Evolutionary conservation across 2,888 invertebrate species (phyloP).

Genomic region (Ormyrus rosae): DNA sequence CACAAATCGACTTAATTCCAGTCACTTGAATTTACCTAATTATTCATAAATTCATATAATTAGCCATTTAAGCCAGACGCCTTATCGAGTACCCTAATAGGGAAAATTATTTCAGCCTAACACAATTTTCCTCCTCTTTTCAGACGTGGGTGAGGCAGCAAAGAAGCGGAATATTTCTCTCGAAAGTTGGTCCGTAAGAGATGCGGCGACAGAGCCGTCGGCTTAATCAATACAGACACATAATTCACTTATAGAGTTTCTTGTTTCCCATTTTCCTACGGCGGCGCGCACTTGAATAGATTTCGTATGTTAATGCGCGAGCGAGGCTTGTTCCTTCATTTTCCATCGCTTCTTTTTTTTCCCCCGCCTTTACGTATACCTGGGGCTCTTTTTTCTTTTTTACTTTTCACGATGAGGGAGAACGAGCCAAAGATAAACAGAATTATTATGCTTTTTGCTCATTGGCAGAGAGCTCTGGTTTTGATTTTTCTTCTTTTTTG

Average conservation of each 20-base stretch:
- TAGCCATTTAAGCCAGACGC: constrained; percentile 1
- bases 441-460: constrained; percentile 46
- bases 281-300: constrained; percentile 47
- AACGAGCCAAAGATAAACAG: constrained; percentile 43
- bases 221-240: constrained; percentile 56
- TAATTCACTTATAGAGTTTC: constrained; percentile 56
- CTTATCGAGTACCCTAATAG: constrained; percentile 16
- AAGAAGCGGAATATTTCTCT: neutral
- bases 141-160: neutral
- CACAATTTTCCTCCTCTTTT: constrained; percentile 24
- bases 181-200: constrained; percentile 31
- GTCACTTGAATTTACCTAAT: no score
- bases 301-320: constrained; percentile 55
- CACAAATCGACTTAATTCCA: neutral
- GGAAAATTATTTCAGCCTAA: constrained; percentile 43
- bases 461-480: constrained; percentile 9
- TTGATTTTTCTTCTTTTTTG: constrained; percentile 6
- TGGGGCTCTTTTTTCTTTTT: constrained; percentile 13
- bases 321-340: constrained; percentile 3
- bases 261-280: constrained; percentile 42
- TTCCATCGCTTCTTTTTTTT: neutral
- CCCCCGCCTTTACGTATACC: neutral
- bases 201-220: constrained; percentile 39
- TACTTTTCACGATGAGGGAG: constrained; percentile 36
- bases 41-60: neutral